Evolutionary conservation across 2,888 invertebrate genomes (phyloP), one percentile per base, ranked within the genome.

Genomic region (Carterocephalus palaemon): DNA sequence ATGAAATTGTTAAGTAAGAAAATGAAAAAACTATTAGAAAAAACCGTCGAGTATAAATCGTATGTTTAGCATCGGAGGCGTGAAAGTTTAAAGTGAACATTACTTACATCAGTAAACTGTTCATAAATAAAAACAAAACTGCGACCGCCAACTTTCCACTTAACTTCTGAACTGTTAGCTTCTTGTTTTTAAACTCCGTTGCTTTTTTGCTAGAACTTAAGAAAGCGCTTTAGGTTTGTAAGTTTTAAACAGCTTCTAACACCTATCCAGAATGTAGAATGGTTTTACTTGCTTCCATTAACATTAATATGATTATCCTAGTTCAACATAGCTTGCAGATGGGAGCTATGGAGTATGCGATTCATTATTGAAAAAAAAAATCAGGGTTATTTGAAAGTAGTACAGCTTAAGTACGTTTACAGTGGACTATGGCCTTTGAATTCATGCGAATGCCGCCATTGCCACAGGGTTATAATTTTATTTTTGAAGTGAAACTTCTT

Each of bases 111-210:
- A 59, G 52, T 57, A 59, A 75, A 75, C 71, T 64, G 71, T 70
- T 71, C 68, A 75, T 79, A 80, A 78, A 79, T 70, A 80, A 66
- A 69, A 69, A 66, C 61, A 67, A 75, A 74, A 72, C 69, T 66
- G 64, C 69, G 68, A 69, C 68, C 64, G 64, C 74, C 64, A 84
- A 85, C 84, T 84, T 83, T 71, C 67, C 73, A 82, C 83, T 85
- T 80, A 84, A 82, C 78, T 79, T 77, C 70, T 67, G 75, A 75
- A 82, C 75, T 80, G 81, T 79, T 82, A 70, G 77, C 78, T 84
- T 82, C 76, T 77, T 77, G 79, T 81, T 84, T 80, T 80, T 67
- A 77, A 80, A 77, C 67, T 75, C 62, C 60, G 67, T 62, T 64
- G 70, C 67, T 74, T 83, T 83, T 77, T 81, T 75, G 64, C 68